These are phyloP conservation scores for Malaclemys terrapin DNA, from an alignment of 2,113 vertebrate genomes.

Conservation along the genomic window DNA sequence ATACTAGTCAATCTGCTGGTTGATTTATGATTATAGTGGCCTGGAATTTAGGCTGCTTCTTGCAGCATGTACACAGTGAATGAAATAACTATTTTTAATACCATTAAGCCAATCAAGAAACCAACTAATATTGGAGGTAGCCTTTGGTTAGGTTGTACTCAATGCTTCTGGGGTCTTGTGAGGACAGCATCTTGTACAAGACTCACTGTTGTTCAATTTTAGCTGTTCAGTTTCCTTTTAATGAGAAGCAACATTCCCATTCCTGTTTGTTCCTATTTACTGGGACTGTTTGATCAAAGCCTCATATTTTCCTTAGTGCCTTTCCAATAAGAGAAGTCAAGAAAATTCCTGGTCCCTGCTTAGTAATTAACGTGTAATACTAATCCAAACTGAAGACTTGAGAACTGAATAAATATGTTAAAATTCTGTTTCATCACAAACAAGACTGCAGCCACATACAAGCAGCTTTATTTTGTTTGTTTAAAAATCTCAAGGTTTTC, in stretches of 20 bases:
- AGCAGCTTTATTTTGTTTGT: not conserved
- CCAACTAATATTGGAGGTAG: not conserved
- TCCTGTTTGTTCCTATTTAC: not conserved
- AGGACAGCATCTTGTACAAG: fast-evolving
- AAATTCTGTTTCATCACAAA: too few relatives aligned
- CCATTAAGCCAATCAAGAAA: not conserved
- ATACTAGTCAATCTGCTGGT: not conserved
- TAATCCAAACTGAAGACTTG: not conserved
- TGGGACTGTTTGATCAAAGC: not conserved
- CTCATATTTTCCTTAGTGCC: not conserved
- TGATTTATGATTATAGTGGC: not conserved
- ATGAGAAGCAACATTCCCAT: not conserved
- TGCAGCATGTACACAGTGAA: fast-evolving
- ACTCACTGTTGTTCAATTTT: not conserved
- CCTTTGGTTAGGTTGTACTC: not conserved
- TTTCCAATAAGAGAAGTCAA: not conserved
- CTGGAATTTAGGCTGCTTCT: not conserved
- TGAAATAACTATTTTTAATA: not conserved
- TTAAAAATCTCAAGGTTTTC: not conserved
- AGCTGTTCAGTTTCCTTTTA: not conserved
- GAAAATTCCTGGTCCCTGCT: not conserved
- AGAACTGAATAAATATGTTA: not conserved
- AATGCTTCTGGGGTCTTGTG: not conserved
- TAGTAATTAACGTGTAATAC: not conserved
- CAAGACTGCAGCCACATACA: not conserved